phyloP scores from a whole-genome alignment of 2,888 invertebrate species.

The Drosophila planitibia region DNA sequence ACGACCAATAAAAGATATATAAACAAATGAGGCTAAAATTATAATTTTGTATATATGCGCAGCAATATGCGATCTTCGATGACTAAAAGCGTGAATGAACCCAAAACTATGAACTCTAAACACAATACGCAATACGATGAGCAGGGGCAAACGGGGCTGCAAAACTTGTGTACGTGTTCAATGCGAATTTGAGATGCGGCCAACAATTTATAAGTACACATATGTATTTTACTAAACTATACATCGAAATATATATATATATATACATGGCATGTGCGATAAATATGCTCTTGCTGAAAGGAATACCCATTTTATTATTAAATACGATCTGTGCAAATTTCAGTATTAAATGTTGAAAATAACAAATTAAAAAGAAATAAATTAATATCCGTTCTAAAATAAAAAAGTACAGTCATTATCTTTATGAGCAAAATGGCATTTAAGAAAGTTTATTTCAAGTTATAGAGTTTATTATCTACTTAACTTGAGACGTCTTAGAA shows the following conservation, averaged over 20 bases:
- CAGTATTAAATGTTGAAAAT: not conserved
- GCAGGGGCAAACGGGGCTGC: not conserved
- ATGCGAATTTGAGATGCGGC: conserved; percentile 41
- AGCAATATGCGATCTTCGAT: conserved; percentile 47
- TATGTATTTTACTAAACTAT: not conserved
- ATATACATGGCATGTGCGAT: conserved; percentile 5
- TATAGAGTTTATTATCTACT: not conserved
- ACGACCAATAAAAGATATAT: conserved; percentile 1
- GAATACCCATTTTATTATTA: conserved; percentile 1
- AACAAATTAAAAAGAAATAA: not conserved
- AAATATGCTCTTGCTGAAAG: conserved; percentile 4
- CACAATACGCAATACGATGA: not conserved
- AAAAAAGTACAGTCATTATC: not conserved
- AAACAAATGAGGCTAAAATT: conserved; percentile 38
- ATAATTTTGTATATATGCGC: conserved; percentile 33
- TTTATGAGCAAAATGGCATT: not conserved
- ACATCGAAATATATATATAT: not conserved
- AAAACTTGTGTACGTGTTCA: conserved; percentile 44
- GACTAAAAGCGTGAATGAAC: conserved; percentile 52
- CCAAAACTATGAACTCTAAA: conserved; percentile 29
- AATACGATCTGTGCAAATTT: not conserved
- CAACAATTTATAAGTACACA: conserved; percentile 26
- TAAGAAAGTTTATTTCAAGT: not conserved
- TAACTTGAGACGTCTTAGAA: not conserved
- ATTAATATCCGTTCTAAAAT: not conserved